Evolutionary conservation across 2,888 invertebrate genomes (phyloP).

Genomic region (Lycia hirtaria): DNA sequence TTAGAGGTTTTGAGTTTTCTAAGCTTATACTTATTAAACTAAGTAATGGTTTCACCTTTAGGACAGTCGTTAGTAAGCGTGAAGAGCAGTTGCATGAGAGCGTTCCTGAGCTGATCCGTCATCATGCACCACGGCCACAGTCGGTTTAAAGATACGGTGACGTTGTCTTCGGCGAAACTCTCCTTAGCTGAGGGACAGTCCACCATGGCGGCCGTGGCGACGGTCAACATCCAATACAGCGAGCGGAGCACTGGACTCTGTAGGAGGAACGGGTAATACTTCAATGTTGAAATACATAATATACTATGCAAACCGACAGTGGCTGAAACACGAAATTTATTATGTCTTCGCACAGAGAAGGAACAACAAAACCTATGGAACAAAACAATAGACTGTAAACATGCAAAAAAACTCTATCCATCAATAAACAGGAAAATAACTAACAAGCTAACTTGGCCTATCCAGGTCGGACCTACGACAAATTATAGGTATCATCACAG

Average conservation of each 20-base stretch:
- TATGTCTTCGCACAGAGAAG: too few species aligned
- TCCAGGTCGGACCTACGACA: too few species aligned
- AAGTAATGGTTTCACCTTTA: slow-evolving; percentile 80
- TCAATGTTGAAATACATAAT: too few species aligned
- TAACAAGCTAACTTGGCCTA: too few species aligned
- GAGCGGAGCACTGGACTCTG: slow-evolving; percentile 85
- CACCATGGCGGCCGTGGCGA: slow-evolving; percentile 61
- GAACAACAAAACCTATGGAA: too few species aligned
- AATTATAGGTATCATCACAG: too few species aligned
- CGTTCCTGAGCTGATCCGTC: slow-evolving; percentile 80
- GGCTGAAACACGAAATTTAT: too few species aligned
- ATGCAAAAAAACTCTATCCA: too few species aligned
- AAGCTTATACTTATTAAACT: neutral
- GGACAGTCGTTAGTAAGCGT: slow-evolving; percentile 87
- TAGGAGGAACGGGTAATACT: slow-evolving; percentile 37
- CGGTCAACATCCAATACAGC: slow-evolving; percentile 80
- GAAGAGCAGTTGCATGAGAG: slow-evolving; percentile 85
- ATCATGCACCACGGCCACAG: slow-evolving; percentile 89
- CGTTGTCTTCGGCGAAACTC: slow-evolving; percentile 79
- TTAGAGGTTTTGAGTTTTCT: neutral
- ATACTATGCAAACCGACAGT: too few species aligned
- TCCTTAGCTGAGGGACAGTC: slow-evolving; percentile 83
- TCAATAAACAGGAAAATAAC: too few species aligned
- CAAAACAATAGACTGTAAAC: too few species aligned
- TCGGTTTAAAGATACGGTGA: slow-evolving; percentile 86